Base-by-base conservation (phyloP, 2,888 invertebrate genomes). In the Meliscaeva auricollis region DNA sequence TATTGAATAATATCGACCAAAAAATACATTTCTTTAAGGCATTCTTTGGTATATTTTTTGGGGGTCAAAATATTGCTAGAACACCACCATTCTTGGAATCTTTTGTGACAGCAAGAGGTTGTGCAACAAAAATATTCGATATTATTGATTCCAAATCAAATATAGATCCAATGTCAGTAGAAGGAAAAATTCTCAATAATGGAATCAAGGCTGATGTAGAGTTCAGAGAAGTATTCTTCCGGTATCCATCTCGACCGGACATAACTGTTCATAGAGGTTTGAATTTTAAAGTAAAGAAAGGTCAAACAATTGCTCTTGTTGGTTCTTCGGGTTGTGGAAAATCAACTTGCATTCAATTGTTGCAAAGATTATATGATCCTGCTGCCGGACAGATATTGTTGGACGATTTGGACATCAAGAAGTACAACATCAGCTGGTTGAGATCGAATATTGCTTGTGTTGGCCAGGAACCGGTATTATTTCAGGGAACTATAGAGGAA, bases 391-490 rank as follows among this genome's bases (percentile, higher is more conserved):
- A 91, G 84, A 94, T 96, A 1, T 87, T 90, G 1, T 91, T 95
- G 2, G 95, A 95, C 26, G 94, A 93, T 0, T 90, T 93, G 48
- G 94, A 96, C 89, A 92, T 96, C 44, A 92, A 93, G 22, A 93
- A 94, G 70, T 90, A 97, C 80, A 96, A 97, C 90, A 94, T 97
- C 3, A 92, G 94, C 5, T 96, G 96, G 94, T 91, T 96, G 38
- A 93, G 97, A 62, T 93, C 94, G 35, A 95, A 96, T 89, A 95
- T 97, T 73, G 97, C 96, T 0, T 94, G 97, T 6, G 97, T 98
- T 2, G 96, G 96, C 0, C 97, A 98, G 90, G 97, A 98, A 88
- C 97, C 97, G 0, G 95, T 96, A 9, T 93, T 98, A 2, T 98
- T 98, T 90, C 96, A 96, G 88, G 95, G 96, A 6, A 94, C 95